Evolutionary conservation across 2,797 vertebrate genomes (phyloP), one percentile per base, ranked within the genome.

Genomic region (Ambastaia sidthimunki): DNA sequence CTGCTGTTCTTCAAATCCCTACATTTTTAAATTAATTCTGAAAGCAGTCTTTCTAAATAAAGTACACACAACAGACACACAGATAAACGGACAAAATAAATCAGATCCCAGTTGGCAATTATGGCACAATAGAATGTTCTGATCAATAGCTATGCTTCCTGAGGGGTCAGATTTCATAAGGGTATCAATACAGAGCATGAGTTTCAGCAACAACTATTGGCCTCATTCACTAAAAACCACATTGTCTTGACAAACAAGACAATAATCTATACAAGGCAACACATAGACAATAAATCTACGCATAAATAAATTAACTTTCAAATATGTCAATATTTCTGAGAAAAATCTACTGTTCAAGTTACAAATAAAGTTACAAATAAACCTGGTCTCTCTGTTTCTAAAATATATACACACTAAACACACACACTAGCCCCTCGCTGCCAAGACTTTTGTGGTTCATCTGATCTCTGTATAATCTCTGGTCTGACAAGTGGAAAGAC

Each of bases 151-250:
- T 91, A 90, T 89, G 41, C 78, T 93, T 94, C 93, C 88, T 93
- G 91, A 88, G 83, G 91, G 90, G 89, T 93, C 88, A 69, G 86
- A 86, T 93, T 93, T 88, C 93, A 93, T 91, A 93, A 92, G 93
- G 91, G 92, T 92, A 90, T 91, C 86, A 88, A 89, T 92, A 93
- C 92, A 93, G 91, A 92, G 90, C 90, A 90, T 85, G 88, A 87
- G 89, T 91, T 91, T 93, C 89, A 91, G 87, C 88, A 90, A 87
- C 89, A 91, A 91, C 84, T 90, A 83, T 85, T 4, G 21, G 21
- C 4, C 21, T 25, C 6, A 19, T 28, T 28, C 7, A 34, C 18
- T 4, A 48, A 48, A 50, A 54, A 54, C 47, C 19, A 41, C 9
- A 25, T 31, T 75, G 41, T 44, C 41, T 44, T 9, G 34, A 18